phyloP scores from a whole-genome alignment of 2,113 vertebrate genomes.

The Microtus richardsoni region DNA sequence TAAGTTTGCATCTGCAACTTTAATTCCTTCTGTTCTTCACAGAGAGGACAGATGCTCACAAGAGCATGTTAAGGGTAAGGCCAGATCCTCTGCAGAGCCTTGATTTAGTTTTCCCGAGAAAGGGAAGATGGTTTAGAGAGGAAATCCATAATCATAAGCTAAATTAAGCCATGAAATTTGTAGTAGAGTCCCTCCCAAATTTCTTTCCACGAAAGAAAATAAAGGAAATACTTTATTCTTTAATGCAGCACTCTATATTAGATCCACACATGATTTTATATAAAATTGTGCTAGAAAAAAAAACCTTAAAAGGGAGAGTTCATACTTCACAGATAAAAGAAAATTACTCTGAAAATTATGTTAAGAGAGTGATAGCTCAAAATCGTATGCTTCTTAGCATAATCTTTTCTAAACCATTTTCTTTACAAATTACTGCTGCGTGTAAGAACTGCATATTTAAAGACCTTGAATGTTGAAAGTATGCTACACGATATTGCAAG shows the following conservation, averaged over 20 bases:
- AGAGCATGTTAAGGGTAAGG: not conserved
- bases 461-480: not conserved
- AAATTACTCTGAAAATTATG: conserved; percentile 51
- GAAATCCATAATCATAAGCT: conserved; percentile 52
- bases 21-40: not conserved
- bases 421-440: conserved; percentile 17
- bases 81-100: not conserved
- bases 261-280: not conserved
- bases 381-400: not conserved
- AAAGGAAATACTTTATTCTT: not conserved
- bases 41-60: not conserved
- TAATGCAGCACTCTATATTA: conserved; percentile 11
- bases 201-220: conserved; percentile 31
- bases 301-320: not conserved
- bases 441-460: not conserved
- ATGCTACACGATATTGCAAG: not conserved
- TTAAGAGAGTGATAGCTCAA: not conserved
- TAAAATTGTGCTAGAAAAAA: not conserved
- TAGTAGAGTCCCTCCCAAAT: not conserved
- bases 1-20: not conserved
- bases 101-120: not conserved
- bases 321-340: not conserved
- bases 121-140: conserved; percentile 6
- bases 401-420: conserved; percentile 12
- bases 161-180: conserved; percentile 30